These are phyloP conservation scores for Todiramphus chloris DNA, from an alignment of 2,113 vertebrate genomes.

Conservation along the genomic window DNA sequence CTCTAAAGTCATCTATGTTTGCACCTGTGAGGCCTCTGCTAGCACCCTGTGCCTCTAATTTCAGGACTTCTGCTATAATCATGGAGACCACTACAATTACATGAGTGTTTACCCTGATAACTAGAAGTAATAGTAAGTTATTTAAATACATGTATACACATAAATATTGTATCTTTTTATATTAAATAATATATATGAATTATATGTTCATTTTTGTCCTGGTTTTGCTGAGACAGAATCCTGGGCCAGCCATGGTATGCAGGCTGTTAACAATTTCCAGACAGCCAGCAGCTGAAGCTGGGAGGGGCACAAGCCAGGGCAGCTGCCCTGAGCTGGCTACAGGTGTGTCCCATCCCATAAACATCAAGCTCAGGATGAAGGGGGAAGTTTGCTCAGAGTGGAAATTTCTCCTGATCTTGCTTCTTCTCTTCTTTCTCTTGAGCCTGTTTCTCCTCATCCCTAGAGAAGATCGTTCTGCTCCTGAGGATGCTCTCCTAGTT, in stretches of 20 bases:
- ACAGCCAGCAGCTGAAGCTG: not conserved
- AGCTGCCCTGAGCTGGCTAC: not conserved
- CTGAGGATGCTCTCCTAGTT: not conserved
- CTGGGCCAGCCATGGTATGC: not conserved
- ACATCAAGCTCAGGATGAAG: no score
- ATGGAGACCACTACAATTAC: not conserved
- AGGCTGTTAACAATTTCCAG: not conserved
- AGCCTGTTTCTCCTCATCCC: not conserved
- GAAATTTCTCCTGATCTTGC: not conserved
- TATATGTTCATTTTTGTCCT: not conserved
- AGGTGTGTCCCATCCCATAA: not conserved
- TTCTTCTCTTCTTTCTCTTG: no score
- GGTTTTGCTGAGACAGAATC: not conserved
- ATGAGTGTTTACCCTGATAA: not conserved
- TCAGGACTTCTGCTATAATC: not conserved
- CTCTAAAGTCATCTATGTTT: not conserved
- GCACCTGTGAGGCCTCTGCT: not conserved
- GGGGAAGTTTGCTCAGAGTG: not conserved
- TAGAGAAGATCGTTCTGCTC: not conserved
- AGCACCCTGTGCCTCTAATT: not conserved
- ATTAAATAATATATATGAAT: not conserved
- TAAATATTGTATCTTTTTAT: not conserved
- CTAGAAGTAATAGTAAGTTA: not conserved
- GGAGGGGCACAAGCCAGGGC: not conserved
- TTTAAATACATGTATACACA: accelerated